Evolutionary conservation across 2,888 invertebrate genomes (phyloP), one percentile per base, ranked within the genome.

Genomic region (Coelinius sp.): DNA sequence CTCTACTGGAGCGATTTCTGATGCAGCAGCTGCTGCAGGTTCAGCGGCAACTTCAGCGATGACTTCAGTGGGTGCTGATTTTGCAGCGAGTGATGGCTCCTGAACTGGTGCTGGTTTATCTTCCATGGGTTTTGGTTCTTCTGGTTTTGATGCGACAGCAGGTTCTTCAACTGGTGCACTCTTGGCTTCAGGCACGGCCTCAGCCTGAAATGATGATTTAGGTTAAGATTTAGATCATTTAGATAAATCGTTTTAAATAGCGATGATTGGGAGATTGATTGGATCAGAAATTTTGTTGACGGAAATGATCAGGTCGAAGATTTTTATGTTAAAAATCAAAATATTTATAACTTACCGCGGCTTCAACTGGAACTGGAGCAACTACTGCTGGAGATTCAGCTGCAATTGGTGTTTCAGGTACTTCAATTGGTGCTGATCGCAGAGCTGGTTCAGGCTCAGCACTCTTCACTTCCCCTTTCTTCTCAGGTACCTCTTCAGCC

Each of bases 401-500:
- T 12, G 10, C 20, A 25, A 52, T 44, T 2, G 66, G 49, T 10
- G 17, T 24, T 27, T 70, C 65, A 53, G 38, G 35, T 8, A 62
- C 68, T 22, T 56, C 38, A 8, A 66, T 20, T 56, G 31, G 41
- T 41, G 41, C 25, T 31, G 46, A n/a, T 14, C 53, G 73, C n/a
- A 22, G 41, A 22, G 35, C 65, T 14, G 41, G 49, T 41, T 49
- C 64, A 74, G 72, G 46, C 64, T 72, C 1, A 59, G 41, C 12
- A 69, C 52, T 17, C 73, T 75, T 65, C 1, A 12, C 41, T 63
- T 69, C 78, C 10, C 78, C 77, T 5, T 78, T 76, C 52, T 80
- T 79, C 10, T 74, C 65, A 64, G 25, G 27, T 70, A 31, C 27
- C 10, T 76, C 76, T 0, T 65, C n/a, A 27, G 10, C 6, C 7